Conservation (phyloP, 2,797 vertebrate genomes). For the Coluber constrictor region DNA sequence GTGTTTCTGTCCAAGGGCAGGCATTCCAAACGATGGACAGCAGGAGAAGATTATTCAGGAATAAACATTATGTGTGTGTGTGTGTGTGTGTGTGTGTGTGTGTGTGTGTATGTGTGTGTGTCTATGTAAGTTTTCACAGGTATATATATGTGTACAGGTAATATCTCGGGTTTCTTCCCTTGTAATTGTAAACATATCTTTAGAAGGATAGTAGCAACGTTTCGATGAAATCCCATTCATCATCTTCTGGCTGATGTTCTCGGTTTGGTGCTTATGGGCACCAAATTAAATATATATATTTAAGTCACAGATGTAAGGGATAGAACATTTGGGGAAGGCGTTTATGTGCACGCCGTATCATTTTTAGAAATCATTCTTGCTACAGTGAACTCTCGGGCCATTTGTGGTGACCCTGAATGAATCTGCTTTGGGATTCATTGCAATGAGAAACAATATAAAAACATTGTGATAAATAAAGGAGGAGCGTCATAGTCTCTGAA, state of each 20-base stretch:
- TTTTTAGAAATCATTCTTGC: background rate
- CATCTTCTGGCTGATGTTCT: no score
- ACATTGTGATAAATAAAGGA: background rate
- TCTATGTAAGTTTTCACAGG: no score
- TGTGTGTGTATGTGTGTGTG: no score
- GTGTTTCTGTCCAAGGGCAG: background rate
- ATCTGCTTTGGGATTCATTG: background rate
- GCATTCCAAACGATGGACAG: background rate
- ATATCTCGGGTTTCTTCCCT: no score
- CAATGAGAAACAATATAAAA: background rate
- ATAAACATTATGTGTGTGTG: background rate
- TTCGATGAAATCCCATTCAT: no score
- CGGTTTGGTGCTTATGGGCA: no score
- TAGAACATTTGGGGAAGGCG: background rate
- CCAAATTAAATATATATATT: background rate
- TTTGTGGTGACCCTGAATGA: background rate
- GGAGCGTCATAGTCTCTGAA: background rate
- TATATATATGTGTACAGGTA: no score
- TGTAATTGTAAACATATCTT: no score
- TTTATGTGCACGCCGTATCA: no score
- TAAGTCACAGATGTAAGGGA: background rate
- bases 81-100: no score
- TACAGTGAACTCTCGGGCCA: background rate
- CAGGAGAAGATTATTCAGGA: background rate
- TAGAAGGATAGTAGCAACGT: no score